Conservation (phyloP, 2,888 invertebrate genomes). For the Microctonus aethiopoides region DNA sequence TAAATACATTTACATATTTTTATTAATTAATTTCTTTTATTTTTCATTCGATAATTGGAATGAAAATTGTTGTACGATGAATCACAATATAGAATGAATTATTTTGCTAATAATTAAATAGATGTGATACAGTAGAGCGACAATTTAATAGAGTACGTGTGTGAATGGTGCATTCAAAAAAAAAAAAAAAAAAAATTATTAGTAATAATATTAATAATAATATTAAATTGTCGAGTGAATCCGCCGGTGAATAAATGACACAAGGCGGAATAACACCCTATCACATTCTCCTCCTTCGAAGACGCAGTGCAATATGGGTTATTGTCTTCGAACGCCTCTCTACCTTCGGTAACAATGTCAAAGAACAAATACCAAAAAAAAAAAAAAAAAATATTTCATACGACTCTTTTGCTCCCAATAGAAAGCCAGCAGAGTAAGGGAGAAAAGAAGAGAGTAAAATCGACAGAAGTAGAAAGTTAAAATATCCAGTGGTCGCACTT, state of each 20-base stretch:
- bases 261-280: constrained; percentile 57
- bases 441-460: no score
- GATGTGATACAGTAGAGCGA: not conserved
- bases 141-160: constrained; percentile 17
- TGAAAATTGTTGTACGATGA: constrained; percentile 13
- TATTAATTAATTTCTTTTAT: no score
- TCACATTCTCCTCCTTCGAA: constrained; percentile 59
- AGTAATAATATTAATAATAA: not conserved
- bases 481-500: not conserved
- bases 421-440: no score
- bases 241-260: constrained; percentile 26
- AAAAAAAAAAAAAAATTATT: constrained; percentile 11
- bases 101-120: not conserved
- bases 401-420: not conserved
- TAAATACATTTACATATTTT: not conserved
- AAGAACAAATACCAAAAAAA: constrained; percentile 7
- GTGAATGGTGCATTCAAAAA: constrained; percentile 38
- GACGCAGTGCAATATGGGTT: constrained; percentile 8
- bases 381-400: not conserved
- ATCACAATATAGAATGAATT: constrained; percentile 7
- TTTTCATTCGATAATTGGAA: not conserved
- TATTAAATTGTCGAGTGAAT: not conserved
- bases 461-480: not conserved
- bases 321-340: constrained; percentile 7
- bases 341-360: constrained; percentile 16